Evolutionary conservation across 1,140 invertebrate species (phyloP), one percentile per base, ranked within the genome.

Genomic region (Microplitis mediator): DNA sequence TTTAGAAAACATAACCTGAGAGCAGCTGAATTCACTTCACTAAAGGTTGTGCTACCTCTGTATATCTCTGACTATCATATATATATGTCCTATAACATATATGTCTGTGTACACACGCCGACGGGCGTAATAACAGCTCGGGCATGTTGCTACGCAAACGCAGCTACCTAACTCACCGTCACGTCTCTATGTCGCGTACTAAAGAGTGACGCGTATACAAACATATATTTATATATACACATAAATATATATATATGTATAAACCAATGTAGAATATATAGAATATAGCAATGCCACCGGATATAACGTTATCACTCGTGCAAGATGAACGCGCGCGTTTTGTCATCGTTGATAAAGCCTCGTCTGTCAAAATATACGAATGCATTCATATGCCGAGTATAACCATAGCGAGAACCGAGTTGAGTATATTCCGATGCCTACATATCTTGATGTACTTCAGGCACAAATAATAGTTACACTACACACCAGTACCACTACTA

Each of bases 301-400:
- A 67, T 67, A 67, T 36, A 67, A 54, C 65, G 65, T 54, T 67
- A 67, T 67, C 65, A 67, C 14, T 69, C 5, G 65, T 60, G 52
- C 36, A 68, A 68, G 56, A 62, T 67, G 68, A 35, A 71, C 63
- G 58, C 58, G 45, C 35, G 54, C 56, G 56, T 58, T 67, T 74
- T 71, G 69, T 71, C 73, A 74, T 58, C 52, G 58, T 71, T 67
- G 35, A 67, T 71, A 74, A 74, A 71, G 36, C 54, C 60, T 11
- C 45, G 54, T 52, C 63, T 70, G 65, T 74, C 68, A 54, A 71
- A 74, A 74, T 50, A 70, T 66, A 74, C 61, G 35, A 64, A 64
- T n/a, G 60, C 58, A 62, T 63, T 70, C 45, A 50, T 71, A 71
- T 50, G 51, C 9, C n/a, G 61, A 70, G 58, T 73, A 50, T 36